Evolutionary conservation across 2,888 invertebrate genomes (phyloP).

Genomic region (Cyclophora albipunctata): DNA sequence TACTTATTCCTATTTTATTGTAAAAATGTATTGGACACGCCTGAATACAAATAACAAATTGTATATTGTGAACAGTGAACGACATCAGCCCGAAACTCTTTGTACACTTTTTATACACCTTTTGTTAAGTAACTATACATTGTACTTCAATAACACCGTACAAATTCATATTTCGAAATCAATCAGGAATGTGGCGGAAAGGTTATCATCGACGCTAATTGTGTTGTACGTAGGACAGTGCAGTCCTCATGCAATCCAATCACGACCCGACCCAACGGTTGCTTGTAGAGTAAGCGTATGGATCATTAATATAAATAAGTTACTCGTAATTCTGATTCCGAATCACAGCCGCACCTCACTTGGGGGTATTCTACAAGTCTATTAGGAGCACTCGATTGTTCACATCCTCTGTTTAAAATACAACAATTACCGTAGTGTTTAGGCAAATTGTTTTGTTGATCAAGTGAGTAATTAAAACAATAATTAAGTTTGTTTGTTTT

Average conservation of each 20-base stretch:
- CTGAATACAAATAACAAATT: constrained; percentile 42
- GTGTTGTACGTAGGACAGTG: constrained; percentile 17
- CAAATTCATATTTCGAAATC: constrained; percentile 15
- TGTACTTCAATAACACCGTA: constrained; percentile 22
- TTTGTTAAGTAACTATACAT: constrained; percentile 35
- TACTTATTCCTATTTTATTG: constrained; percentile 50
- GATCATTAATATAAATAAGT: constrained; percentile 23
- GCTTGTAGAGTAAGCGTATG: constrained; percentile 12
- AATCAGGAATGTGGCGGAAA: not conserved
- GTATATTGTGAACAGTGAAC: constrained; percentile 42
- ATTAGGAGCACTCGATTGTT: constrained; percentile 10
- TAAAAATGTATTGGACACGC: constrained; percentile 42
- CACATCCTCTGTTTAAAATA: not conserved
- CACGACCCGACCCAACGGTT: constrained; percentile 22
- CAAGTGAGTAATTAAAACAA: too few relatives aligned
- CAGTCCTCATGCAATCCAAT: constrained; percentile 17
- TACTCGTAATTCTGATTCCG: constrained; percentile 13
- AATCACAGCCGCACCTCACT: constrained; percentile 14
- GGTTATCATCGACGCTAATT: constrained; percentile 1
- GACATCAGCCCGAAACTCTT: constrained; percentile 34
- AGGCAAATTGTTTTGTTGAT: too few relatives aligned
- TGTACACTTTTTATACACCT: constrained; percentile 30
- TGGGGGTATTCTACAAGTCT: constrained; percentile 13
- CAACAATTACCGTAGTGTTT: too few relatives aligned
- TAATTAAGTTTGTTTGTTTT: too few relatives aligned